Base-by-base conservation (phyloP, 2,888 invertebrate genomes). In the Thalpophila matura region DNA sequence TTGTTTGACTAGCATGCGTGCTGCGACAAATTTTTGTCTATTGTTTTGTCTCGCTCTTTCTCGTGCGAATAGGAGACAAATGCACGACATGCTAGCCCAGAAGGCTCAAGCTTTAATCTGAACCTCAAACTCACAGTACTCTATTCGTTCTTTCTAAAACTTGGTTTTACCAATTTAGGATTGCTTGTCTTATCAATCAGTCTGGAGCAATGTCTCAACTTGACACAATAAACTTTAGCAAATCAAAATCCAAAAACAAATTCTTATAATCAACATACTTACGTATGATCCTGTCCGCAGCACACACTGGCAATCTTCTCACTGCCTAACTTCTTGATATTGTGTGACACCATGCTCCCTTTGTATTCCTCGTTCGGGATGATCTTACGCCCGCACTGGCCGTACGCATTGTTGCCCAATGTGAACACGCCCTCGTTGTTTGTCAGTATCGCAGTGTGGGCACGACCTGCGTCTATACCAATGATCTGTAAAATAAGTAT, bases 201-300 rank as follows among this genome's bases (percentile, higher is more conserved):
- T n/a, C n/a, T n/a, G n/a, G n/a, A n/a, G n/a, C n/a, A n/a, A n/a
- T n/a, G n/a, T n/a, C n/a, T n/a, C n/a, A n/a, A n/a, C n/a, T n/a
- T n/a, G n/a, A n/a, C n/a, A n/a, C n/a, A n/a, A n/a, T n/a, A n/a
- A n/a, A n/a, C n/a, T n/a, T n/a, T n/a, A n/a, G n/a, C n/a, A n/a
- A n/a, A n/a, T n/a, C 14, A 35, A 33, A 16, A 22, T 3, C 14
- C n/a, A 5, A 18, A 38, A 16, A 14, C 16, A 2, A 10, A 16
- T 38, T 14, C 6, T 16, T 9, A 12, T 1, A 63, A 43, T n/a
- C 14, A 16, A 35, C 37, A 33, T 54, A 49, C 88, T 86, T 92
- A 97, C 96, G 97, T 98, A 86, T 99, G 98, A 95, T 99, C 99
- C 89, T 98, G 99, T 0, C 99, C 99, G 89, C 99, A 98, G 75